A percentile compares a stretch with the other conserved stretches of the same genome.
Evolutionary conservation across 2,113 vertebrate species (phyloP).

Genomic region (Neolamprologus caudopunctatus): DNA sequence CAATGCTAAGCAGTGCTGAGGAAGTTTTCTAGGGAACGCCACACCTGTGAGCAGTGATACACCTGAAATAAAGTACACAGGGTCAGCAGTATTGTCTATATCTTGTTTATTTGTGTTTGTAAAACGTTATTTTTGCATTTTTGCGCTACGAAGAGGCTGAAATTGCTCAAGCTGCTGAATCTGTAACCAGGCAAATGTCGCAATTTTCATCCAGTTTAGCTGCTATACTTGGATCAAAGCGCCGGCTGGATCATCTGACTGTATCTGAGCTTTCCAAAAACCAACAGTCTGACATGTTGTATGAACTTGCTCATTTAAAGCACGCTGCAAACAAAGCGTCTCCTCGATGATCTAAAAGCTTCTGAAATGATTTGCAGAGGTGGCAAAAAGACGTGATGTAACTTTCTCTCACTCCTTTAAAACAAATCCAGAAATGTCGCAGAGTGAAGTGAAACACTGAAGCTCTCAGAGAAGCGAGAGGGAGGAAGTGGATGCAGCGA

Average conservation of each 20-base stretch:
- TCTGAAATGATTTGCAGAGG: neutral
- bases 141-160: neutral
- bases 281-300: neutral
- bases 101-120: neutral
- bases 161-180: neutral
- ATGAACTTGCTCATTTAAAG: neutral
- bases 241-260: neutral
- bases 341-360: neutral
- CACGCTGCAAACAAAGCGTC: neutral
- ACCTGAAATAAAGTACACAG: neutral
- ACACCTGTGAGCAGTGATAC: fast-evolving
- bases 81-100: neutral
- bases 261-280: neutral
- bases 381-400: neutral
- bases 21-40: neutral
- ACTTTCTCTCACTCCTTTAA: neutral
- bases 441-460: neutral
- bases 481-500: neutral
- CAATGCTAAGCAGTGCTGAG: neutral
- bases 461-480: neutral
- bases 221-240: neutral
- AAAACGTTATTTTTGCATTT: fast-evolving
- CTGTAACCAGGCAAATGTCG: neutral
- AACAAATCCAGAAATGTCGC: fast-evolving
- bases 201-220: neutral